These are phyloP conservation scores for Reticulitermes speratus DNA, from an alignment of 1,140 invertebrate species.

Conservation along the genomic window DNA sequence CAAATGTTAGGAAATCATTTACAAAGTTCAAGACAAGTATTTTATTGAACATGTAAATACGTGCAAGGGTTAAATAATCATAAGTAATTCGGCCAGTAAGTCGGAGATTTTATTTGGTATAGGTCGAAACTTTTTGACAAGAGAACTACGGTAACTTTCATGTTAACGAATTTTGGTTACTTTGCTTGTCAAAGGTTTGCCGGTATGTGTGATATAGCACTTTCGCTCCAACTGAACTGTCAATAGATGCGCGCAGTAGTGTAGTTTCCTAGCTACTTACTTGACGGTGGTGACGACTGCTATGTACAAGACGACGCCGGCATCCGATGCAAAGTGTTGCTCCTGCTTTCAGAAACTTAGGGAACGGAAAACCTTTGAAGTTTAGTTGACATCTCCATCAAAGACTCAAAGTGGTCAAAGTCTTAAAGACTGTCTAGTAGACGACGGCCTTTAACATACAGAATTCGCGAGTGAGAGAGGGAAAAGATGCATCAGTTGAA, in stretches of 20 bases:
- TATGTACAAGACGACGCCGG: slow-evolving; percentile 1
- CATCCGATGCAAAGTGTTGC: slow-evolving; percentile 6
- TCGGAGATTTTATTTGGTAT: no score
- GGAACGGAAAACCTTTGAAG: slow-evolving; percentile 28
- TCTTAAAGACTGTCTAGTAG: slow-evolving; percentile 29
- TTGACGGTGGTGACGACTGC: neutral
- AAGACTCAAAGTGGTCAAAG: slow-evolving; percentile 31
- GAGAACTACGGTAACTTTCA: no score
- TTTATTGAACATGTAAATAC: no score
- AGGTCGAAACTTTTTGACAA: no score
- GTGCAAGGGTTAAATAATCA: no score
- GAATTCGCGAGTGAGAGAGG: neutral
- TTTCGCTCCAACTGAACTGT: neutral
- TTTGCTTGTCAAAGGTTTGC: neutral
- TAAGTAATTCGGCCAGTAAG: no score
- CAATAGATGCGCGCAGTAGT: neutral
- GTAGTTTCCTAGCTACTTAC: slow-evolving; percentile 1
- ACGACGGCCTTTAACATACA: slow-evolving; percentile 4
- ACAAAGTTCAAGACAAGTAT: no score
- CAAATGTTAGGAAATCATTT: no score
- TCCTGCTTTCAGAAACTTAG: slow-evolving; percentile 18
- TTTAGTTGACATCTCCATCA: slow-evolving; percentile 31
- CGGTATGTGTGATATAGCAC: neutral
- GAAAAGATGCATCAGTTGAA: slow-evolving; percentile 16
- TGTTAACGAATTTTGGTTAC: no score